Conservation (phyloP, 2,888 invertebrate species). For the Pandemis cinnamomeana region DNA sequence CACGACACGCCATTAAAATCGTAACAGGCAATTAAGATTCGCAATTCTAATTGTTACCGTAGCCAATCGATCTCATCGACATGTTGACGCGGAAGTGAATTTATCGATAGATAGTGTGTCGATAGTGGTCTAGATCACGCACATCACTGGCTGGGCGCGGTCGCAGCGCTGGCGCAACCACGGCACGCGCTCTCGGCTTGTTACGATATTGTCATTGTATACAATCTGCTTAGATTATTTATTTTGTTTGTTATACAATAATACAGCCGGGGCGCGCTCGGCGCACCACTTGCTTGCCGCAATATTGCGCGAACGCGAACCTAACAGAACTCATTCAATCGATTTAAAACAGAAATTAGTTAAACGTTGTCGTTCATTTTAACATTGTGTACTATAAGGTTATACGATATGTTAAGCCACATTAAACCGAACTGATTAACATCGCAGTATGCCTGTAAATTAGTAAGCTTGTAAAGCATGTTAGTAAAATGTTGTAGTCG, state of each 20-base stretch:
- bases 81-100: slow-evolving; percentile 58
- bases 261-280: slow-evolving; percentile 26
- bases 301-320: slow-evolving; percentile 24
- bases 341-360: slow-evolving; percentile 22
- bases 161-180: slow-evolving; percentile 63
- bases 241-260: slow-evolving; percentile 43
- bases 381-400: not conserved
- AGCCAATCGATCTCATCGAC: slow-evolving; percentile 37
- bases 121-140: slow-evolving; percentile 66
- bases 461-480: not conserved
- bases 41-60: slow-evolving; percentile 35
- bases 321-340: slow-evolving; percentile 27
- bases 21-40: slow-evolving; percentile 35
- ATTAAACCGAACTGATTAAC: not conserved
- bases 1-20: slow-evolving; percentile 18
- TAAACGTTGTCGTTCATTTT: not conserved
- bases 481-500: slow-evolving; percentile 17
- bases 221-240: slow-evolving; percentile 46
- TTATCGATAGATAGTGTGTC: slow-evolving; percentile 60
- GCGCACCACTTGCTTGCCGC: slow-evolving; percentile 37
- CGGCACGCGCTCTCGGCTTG: slow-evolving; percentile 70
- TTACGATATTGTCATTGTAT: slow-evolving; percentile 56
- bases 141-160: slow-evolving; percentile 73
- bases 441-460: slow-evolving; percentile 17
- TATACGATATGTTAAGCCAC: not conserved